Evolutionary conservation across 2,888 invertebrate genomes (phyloP).

Genomic region (Xestia c-nigrum): DNA sequence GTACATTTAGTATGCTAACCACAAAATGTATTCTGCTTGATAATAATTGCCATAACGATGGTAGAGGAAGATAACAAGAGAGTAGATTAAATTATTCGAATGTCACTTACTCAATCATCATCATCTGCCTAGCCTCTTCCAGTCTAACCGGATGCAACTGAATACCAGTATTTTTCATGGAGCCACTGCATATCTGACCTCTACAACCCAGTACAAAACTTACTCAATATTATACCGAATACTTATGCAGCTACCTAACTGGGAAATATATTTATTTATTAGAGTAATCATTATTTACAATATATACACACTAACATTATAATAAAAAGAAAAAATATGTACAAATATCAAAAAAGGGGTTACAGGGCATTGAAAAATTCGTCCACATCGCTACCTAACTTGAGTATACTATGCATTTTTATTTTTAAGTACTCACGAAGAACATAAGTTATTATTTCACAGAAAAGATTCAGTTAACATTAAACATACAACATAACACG

Average conservation of each 20-base stretch:
- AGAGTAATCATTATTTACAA: too few relatives aligned
- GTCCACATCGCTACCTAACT: not conserved
- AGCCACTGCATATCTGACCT: too few relatives aligned
- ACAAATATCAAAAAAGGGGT: too few relatives aligned
- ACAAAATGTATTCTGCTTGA: not conserved
- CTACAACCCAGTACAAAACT: too few relatives aligned
- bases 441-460: not conserved
- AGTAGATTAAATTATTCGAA: not conserved
- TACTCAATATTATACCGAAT: not conserved
- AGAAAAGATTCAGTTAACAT: not conserved
- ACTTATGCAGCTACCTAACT: not conserved
- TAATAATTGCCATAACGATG: constrained; percentile 3
- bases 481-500: not conserved
- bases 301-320: too few relatives aligned
- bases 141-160: too few relatives aligned
- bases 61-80: not conserved
- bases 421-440: too few relatives aligned
- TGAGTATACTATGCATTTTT: not conserved
- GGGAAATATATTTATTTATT: too few relatives aligned
- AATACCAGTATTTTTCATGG: too few relatives aligned
- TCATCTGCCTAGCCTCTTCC: too few relatives aligned
- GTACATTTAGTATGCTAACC: not conserved
- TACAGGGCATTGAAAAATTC: too few relatives aligned
- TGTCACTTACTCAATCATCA: not conserved
- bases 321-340: too few relatives aligned